Evolutionary conservation across 2,888 invertebrate genomes (phyloP), one percentile per base, ranked within the genome.

Genomic region (Pseudeuparius sepicola): DNA sequence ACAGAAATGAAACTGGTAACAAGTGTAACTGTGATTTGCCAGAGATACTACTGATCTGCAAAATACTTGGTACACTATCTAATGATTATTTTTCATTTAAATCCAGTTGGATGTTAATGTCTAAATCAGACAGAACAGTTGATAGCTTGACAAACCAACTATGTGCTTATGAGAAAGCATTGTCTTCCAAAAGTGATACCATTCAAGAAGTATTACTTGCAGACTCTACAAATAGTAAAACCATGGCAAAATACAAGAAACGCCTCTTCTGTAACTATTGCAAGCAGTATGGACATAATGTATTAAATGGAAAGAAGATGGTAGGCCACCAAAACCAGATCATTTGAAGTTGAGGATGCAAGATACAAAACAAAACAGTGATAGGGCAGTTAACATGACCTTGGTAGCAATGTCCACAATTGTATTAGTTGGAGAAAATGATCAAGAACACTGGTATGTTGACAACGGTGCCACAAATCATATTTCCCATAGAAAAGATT

Each of bases 31-130:
- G 29, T 20, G 20, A 20, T 9, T 20, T 20, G 20, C 20, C 20
- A 20, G 20, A 20, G 9, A 7, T 20, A 20, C 9, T 20, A 20
- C 24, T 31, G 14, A 36, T 23, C 4, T 36, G 36, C 14, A 36
- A 31, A 33, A 40, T 39, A 10, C 23, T 26, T 24, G 33, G 13
- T n/a, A 39, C 33, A 14, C 17, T 39, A 33, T 17, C 37, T 11
- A 28, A 31, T 9, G 37, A 37, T 10, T 39, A 39, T 27, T 40
- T 39, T 13, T 38, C 33, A 3, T 39, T 40, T 17, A 40, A 39
- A 23, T 40, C 40, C 3, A 40, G 32, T 26, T 40, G 33, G 40
- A 38, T 39, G 36, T 28, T 40, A 10, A 37, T 38, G 18, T 17
- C 27, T 17, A 37, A 28, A 9, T 23, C n/a, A 12, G 37, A 39